phyloP scores from a whole-genome alignment of 2,113 vertebrate genomes.

The Boleophthalmus pectinirostris region DNA sequence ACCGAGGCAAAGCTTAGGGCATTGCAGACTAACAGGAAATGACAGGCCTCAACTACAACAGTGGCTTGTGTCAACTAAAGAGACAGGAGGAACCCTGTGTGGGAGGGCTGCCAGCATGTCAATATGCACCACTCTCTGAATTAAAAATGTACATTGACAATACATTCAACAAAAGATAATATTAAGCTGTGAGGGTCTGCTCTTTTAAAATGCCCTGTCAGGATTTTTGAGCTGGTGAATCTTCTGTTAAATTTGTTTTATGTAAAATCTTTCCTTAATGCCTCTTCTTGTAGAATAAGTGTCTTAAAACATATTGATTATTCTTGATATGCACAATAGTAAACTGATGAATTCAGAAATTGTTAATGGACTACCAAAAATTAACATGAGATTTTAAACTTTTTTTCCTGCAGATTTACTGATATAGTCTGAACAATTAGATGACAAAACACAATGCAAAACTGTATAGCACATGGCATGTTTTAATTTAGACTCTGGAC shows the following conservation, averaged over 20 bases:
- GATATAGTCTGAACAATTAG: no score
- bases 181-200: no score
- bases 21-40: conserved; percentile 41
- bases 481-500: not conserved
- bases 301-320: no score
- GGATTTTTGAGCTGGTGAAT: not conserved
- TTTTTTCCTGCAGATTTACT: no score
- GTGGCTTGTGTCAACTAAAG: conserved; percentile 42
- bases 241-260: not conserved
- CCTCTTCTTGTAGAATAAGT: no score
- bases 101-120: conserved; percentile 15
- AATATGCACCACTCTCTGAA: not conserved
- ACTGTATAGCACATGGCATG: no score
- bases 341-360: no score
- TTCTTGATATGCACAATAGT: no score
- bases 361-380: no score
- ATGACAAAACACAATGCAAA: no score
- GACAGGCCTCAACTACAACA: conserved; percentile 42
- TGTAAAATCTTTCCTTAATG: no score
- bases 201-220: not conserved
- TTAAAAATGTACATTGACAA: not conserved
- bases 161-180: not conserved
- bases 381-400: no score
- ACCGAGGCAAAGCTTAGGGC: conserved; percentile 30
- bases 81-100: conserved; percentile 16